A percentile compares a stretch with the other conserved stretches of the same genome.
These are phyloP conservation scores for Ophioninae sp. DNA, from an alignment of 2,888 invertebrate genomes.

Conservation along the genomic window DNA sequence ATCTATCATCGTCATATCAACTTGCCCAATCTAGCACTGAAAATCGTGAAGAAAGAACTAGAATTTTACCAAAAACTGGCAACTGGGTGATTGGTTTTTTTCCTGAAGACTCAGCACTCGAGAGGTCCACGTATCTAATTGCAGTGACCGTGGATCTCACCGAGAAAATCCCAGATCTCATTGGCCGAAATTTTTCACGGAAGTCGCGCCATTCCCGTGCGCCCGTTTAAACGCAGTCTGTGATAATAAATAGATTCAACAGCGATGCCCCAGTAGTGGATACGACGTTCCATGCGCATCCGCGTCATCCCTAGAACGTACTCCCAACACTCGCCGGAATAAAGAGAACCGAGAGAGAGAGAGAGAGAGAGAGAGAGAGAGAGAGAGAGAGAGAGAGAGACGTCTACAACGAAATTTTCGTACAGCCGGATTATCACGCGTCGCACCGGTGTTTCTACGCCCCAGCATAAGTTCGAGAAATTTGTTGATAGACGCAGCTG, in stretches of 20 bases:
- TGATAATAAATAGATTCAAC: constrained; percentile 58
- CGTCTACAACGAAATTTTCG: constrained; percentile 25
- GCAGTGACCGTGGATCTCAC: constrained; percentile 48
- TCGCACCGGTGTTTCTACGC: neutral
- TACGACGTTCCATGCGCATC: constrained; percentile 32
- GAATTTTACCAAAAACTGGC: too few species aligned
- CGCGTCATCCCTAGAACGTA: constrained; percentile 14
- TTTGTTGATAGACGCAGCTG: too few species aligned
- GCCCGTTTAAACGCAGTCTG: constrained; percentile 40
- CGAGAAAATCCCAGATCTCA: too few species aligned
- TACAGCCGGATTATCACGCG: constrained; percentile 19
- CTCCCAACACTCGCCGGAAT: constrained; percentile 10
- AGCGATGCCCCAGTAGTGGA: constrained; percentile 2
- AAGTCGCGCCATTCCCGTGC: constrained; percentile 49
- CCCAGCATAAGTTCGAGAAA: constrained; percentile 11
- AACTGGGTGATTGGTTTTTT: too few species aligned
- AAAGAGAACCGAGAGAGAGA: neutral
- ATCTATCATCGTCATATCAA: too few species aligned
- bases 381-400: constrained; percentile 1
- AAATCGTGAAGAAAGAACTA: too few species aligned
- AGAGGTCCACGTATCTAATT: constrained; percentile 20
- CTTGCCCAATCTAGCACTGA: too few species aligned
- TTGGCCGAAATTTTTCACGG: constrained; percentile 54
- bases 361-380: too few species aligned
- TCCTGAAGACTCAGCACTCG: constrained; percentile 12